Conservation (phyloP, 2,113 vertebrate genomes). For the Elephas maximus region DNA sequence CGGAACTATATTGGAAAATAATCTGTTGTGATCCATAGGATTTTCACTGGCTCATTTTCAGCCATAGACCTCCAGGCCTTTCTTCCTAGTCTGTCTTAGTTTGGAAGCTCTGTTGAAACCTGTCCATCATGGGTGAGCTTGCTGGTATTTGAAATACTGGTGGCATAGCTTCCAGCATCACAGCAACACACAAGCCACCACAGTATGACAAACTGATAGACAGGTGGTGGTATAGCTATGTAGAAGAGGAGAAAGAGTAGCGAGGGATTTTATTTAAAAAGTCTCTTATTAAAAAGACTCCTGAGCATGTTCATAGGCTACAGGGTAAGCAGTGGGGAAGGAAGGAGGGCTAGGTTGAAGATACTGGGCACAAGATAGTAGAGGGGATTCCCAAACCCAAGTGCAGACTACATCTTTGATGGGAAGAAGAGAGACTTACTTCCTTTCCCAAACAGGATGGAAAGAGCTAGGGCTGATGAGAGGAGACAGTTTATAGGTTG, state of each 20-base stretch:
- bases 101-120: too few species aligned
- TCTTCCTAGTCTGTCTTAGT: too few species aligned
- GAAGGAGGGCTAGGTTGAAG: neutral
- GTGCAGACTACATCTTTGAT: neutral
- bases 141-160: too few species aligned
- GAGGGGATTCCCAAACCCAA: neutral
- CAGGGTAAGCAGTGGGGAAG: neutral
- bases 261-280: neutral
- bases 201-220: too few species aligned
- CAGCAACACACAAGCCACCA: too few species aligned
- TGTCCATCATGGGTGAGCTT: too few species aligned
- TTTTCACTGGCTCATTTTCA: too few species aligned
- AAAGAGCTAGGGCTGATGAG: neutral
- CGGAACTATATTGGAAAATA: too few species aligned
- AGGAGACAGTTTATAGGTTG: neutral
- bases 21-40: too few species aligned
- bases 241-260: neutral
- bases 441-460: neutral
- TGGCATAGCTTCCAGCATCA: too few species aligned
- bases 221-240: too few species aligned
- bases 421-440: neutral
- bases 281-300: neutral
- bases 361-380: neutral
- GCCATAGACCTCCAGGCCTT: too few species aligned
- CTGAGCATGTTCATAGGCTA: neutral